Evolutionary conservation across 2,888 invertebrate species (phyloP).

Genomic region (Drosophila mercatorum): DNA sequence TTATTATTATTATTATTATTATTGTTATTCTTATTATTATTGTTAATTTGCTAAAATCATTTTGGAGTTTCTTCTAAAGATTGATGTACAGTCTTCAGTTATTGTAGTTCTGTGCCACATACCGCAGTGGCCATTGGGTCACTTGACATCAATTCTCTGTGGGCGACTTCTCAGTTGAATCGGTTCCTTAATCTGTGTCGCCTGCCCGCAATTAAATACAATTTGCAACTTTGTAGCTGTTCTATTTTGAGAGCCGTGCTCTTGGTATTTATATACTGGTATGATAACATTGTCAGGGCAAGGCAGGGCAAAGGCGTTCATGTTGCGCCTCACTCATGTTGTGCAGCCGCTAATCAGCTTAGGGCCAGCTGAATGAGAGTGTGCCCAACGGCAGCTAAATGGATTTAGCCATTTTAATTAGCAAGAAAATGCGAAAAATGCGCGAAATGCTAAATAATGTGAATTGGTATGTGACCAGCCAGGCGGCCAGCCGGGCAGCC

Average conservation of each 20-base stretch:
- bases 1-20: background rate
- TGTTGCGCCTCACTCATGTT: constrained; percentile 21
- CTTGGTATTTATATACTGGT: constrained; percentile 65
- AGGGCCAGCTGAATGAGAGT: constrained; percentile 36
- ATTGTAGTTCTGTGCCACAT: background rate
- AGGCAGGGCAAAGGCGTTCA: constrained; percentile 23
- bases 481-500: background rate
- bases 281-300: constrained; percentile 71
- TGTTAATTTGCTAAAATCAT: background rate
- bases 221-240: constrained; percentile 65
- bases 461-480: constrained; percentile 26
- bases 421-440: constrained; percentile 69
- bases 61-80: background rate
- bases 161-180: constrained; percentile 14
- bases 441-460: constrained; percentile 31
- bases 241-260: constrained; percentile 55
- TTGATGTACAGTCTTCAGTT: background rate
- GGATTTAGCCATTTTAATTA: constrained; percentile 74
- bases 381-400: constrained; percentile 59
- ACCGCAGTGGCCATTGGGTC: background rate
- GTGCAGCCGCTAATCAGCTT: constrained; percentile 69
- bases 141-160: constrained; percentile 1
- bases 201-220: constrained; percentile 56
- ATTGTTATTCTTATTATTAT: background rate
- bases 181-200: constrained; percentile 65